Evolutionary conservation across 2,888 invertebrate species (phyloP).

Genomic region (Pachymerium ferrugineum): DNA sequence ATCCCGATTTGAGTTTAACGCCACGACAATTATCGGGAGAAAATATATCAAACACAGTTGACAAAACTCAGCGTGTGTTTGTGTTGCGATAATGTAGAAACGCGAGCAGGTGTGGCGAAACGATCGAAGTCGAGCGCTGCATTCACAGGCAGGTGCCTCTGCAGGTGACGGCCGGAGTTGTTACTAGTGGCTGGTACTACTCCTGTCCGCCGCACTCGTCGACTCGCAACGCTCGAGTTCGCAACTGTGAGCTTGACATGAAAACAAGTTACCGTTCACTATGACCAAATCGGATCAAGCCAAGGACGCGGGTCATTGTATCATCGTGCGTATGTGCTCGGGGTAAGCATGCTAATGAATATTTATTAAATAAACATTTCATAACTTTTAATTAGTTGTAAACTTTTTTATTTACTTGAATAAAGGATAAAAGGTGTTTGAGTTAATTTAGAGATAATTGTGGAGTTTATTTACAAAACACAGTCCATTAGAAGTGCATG

Average conservation of each 20-base stretch:
- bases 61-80: not conserved
- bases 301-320: not conserved
- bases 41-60: not conserved
- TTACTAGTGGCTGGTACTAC: conserved; percentile 3
- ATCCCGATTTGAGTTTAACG: not conserved
- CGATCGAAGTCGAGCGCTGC: conserved; percentile 22
- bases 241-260: conserved; percentile 11
- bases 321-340: not conserved
- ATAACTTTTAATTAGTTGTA: not conserved
- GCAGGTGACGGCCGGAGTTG: conserved; percentile 27
- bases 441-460: not conserved
- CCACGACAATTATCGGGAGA: not conserved
- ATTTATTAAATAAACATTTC: not conserved
- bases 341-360: not conserved
- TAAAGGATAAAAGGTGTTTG: not conserved
- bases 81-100: not conserved
- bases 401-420: not conserved
- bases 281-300: conserved; percentile 3
- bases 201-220: not conserved
- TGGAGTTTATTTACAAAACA: conserved; percentile 12
- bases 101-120: conserved; percentile 10
- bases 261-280: not conserved
- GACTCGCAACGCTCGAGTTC: not conserved
- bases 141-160: conserved; percentile 24
- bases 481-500: conserved; percentile 11